These are phyloP conservation scores for Varanus salvator DNA, from an alignment of 2,113 vertebrate species.

Conservation along the genomic window DNA sequence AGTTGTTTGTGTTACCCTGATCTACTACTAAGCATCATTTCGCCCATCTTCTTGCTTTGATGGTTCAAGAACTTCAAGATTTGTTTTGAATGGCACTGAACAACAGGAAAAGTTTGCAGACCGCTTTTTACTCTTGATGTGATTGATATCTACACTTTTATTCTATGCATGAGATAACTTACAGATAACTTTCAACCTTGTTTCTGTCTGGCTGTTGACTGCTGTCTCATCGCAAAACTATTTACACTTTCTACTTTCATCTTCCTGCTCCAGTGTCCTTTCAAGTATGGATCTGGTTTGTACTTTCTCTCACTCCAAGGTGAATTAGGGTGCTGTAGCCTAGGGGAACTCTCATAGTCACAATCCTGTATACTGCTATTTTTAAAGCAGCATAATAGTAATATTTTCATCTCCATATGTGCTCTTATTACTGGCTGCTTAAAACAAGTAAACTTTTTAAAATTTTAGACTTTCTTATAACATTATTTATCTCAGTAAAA, in stretches of 20 bases:
- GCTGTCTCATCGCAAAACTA: slow-evolving; percentile 14
- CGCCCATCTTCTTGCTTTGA: neutral
- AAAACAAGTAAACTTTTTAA: neutral
- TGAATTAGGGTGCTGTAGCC: neutral
- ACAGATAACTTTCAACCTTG: slow-evolving; percentile 21
- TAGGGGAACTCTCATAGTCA: neutral
- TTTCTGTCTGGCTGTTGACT: slow-evolving; percentile 6
- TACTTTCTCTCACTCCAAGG: slow-evolving; percentile 20
- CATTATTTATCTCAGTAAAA: neutral
- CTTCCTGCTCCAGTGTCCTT: slow-evolving; percentile 7
- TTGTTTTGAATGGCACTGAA: slow-evolving; percentile 12
- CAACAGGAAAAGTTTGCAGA: neutral
- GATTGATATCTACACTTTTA: slow-evolving; percentile 4
- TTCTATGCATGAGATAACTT: slow-evolving; percentile 20
- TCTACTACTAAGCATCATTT: neutral
- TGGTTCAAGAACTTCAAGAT: slow-evolving; percentile 17
- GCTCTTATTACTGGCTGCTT: neutral
- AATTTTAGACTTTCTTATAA: neutral
- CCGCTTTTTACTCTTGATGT: slow-evolving; percentile 1
- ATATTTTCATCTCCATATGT: neutral
- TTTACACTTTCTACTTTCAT: slow-evolving; percentile 4
- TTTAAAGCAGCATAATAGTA: neutral
- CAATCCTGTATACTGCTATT: neutral
- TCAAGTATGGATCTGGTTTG: neutral
- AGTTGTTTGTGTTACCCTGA: slow-evolving; percentile 32